These are phyloP conservation scores for Stegana nigrithorax DNA, from an alignment of 2,888 invertebrate species.

Conservation along the genomic window DNA sequence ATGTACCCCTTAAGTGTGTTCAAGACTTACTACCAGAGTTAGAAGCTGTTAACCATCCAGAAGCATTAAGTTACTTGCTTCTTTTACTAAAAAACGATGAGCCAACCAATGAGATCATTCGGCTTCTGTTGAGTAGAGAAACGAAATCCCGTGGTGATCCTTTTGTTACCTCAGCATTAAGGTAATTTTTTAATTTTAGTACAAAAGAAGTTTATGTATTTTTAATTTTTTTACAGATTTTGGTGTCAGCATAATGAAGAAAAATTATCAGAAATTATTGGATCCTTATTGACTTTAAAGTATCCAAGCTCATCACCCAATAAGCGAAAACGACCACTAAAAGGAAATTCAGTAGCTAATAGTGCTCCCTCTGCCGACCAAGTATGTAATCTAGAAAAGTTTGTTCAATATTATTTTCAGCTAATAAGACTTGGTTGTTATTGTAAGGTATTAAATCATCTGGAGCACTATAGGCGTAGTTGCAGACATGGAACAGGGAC, in stretches of 20 bases:
- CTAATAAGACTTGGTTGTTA: neutral
- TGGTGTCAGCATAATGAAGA: constrained; percentile 96
- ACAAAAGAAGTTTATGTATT: too few species aligned
- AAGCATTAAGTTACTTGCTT: constrained; percentile 90
- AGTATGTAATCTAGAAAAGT: constrained; percentile 63
- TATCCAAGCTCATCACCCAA: constrained; percentile 91
- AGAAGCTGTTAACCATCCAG: constrained; percentile 86
- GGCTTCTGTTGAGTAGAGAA: constrained; percentile 83
- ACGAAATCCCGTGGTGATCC: constrained; percentile 80
- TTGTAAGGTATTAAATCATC: constrained; percentile 83
- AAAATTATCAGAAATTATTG: constrained; percentile 84
- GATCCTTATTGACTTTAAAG: constrained; percentile 81
- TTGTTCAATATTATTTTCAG: neutral
- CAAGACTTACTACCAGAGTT: constrained; percentile 76
- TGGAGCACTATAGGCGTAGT: constrained; percentile 87
- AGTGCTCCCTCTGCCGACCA: constrained; percentile 84
- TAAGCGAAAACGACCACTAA: constrained; percentile 86
- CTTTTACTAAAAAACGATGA: constrained; percentile 92
- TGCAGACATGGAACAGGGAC: constrained; percentile 75
- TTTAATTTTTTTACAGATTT: constrained; percentile 70
- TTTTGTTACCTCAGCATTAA: constrained; percentile 90
- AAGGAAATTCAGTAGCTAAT: constrained; percentile 77
- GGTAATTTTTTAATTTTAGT: constrained; percentile 64
- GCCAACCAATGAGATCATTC: constrained; percentile 86
- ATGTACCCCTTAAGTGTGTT: constrained; percentile 91